These are phyloP conservation scores for Leptobrachium leishanense DNA, from an alignment of 2,113 vertebrate genomes.

Conservation along the genomic window DNA sequence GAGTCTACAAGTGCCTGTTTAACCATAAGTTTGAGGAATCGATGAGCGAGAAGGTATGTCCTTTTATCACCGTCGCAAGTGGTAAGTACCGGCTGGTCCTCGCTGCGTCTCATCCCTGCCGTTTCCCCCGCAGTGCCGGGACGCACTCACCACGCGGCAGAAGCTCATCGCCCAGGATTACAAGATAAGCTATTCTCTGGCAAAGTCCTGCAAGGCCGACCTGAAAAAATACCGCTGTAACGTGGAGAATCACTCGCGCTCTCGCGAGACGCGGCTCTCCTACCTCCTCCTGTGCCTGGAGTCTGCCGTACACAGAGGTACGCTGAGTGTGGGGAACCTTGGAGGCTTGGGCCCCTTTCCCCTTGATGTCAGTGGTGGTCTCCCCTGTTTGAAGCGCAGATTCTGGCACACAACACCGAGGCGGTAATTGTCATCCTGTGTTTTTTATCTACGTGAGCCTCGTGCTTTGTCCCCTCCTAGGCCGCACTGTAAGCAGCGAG, in stretches of 20 bases:
- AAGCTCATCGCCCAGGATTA: slow-evolving; percentile 97
- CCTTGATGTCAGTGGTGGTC: too few species aligned
- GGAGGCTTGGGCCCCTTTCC: neutral
- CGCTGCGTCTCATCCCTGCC: too few species aligned
- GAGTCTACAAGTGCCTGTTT: slow-evolving; percentile 97
- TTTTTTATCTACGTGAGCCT: too few species aligned
- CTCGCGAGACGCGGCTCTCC: slow-evolving; percentile 91
- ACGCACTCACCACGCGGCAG: slow-evolving; percentile 90
- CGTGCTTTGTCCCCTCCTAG: too few species aligned
- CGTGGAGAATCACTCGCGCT: slow-evolving; percentile 87
- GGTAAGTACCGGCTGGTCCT: too few species aligned
- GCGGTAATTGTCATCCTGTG: too few species aligned
- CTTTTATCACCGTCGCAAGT: too few species aligned
- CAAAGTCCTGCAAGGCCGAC: slow-evolving; percentile 92
- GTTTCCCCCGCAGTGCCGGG: slow-evolving; percentile 79
- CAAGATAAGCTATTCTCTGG: slow-evolving; percentile 93
- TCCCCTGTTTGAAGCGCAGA: too few species aligned
- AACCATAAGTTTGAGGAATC: slow-evolving; percentile 98
- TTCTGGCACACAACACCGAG: too few species aligned
- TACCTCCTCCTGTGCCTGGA: slow-evolving; percentile 93
- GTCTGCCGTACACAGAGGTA: slow-evolving; percentile 91
- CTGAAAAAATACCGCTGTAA: slow-evolving; percentile 93
- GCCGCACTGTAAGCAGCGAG: slow-evolving; percentile 88
- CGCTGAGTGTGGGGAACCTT: neutral
- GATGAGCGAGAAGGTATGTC: slow-evolving; percentile 88